Conservation (phyloP, 2,888 invertebrate genomes). For the Pterostichus madidus region DNA sequence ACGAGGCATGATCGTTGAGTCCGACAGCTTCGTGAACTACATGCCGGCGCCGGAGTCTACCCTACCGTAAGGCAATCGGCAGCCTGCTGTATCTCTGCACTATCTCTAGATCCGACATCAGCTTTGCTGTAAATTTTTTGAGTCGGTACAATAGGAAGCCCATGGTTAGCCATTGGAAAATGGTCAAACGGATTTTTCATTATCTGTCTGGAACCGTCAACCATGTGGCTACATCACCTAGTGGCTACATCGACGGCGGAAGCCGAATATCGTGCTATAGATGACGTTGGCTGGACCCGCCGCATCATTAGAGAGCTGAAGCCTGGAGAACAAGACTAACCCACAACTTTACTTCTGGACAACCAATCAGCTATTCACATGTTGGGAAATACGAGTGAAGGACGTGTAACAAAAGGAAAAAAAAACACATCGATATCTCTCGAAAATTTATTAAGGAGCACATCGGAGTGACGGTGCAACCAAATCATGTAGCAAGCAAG, state of each 20-base stretch:
- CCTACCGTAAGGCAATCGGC: conserved; percentile 67
- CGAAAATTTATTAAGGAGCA: conserved; percentile 72
- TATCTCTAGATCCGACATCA: conserved; percentile 71
- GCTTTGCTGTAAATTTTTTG: conserved; percentile 70
- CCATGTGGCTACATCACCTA: conserved; percentile 67
- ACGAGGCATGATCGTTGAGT: conserved; percentile 70
- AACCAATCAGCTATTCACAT: conserved; percentile 70
- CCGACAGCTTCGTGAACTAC: conserved; percentile 68
- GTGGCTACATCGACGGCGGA: conserved; percentile 71
- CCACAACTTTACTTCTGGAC: conserved; percentile 69
- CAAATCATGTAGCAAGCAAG: neutral
- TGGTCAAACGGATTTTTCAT: conserved; percentile 69
- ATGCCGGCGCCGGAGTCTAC: conserved; percentile 28
- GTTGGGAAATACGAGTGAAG: conserved; percentile 69
- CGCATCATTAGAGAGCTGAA: conserved; percentile 69
- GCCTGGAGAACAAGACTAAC: conserved; percentile 68
- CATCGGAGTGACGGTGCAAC: conserved; percentile 69
- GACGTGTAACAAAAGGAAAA: conserved; percentile 68
- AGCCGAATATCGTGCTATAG: conserved; percentile 72
- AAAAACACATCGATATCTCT: conserved; percentile 68
- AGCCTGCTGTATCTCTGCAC: conserved; percentile 67
- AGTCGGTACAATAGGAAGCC: conserved; percentile 68
- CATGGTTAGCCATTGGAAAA: conserved; percentile 67
- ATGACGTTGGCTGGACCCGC: conserved; percentile 72
- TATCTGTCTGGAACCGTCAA: conserved; percentile 69